phyloP scores from a whole-genome alignment of 2,888 invertebrate genomes.

The Lamellibrachia columna region DNA sequence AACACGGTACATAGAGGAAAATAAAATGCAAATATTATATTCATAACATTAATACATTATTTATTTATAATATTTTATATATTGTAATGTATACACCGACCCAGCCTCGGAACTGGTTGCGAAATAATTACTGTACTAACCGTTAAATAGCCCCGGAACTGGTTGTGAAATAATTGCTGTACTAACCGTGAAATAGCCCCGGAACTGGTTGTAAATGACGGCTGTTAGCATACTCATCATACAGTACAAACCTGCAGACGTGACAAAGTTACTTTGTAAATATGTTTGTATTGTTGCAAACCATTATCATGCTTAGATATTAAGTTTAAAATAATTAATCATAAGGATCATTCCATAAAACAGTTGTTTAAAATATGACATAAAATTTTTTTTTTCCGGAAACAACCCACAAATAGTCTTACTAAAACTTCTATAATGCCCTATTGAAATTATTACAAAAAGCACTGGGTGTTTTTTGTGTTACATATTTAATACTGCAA shows the following conservation, averaged over 20 bases:
- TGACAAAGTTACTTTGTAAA: too few relatives aligned
- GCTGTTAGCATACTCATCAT: conserved; percentile 65
- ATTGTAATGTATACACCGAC: neutral
- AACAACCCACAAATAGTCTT: too few relatives aligned
- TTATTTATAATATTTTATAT: neutral
- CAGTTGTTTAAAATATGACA: neutral
- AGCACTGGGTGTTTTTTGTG: neutral
- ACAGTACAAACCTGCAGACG: conserved; percentile 58
- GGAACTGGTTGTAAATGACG: conserved; percentile 61
- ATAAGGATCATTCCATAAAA: neutral
- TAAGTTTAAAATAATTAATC: neutral
- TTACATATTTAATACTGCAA: neutral
- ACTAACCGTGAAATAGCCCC: too few relatives aligned
- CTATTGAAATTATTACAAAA: neutral
- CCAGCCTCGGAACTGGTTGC: too few relatives aligned
- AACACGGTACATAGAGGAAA: too few relatives aligned
- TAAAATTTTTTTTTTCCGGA: neutral
- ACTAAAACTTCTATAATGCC: too few relatives aligned
- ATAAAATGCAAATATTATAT: too few relatives aligned
- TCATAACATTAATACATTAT: too few relatives aligned
- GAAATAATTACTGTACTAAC: too few relatives aligned
- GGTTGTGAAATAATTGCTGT: conserved; percentile 50
- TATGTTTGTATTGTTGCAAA: neutral
- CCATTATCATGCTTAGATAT: too few relatives aligned
- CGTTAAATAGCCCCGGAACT: too few relatives aligned